phyloP scores from a whole-genome alignment of 2,888 invertebrate species.

The Brenthis ino region DNA sequence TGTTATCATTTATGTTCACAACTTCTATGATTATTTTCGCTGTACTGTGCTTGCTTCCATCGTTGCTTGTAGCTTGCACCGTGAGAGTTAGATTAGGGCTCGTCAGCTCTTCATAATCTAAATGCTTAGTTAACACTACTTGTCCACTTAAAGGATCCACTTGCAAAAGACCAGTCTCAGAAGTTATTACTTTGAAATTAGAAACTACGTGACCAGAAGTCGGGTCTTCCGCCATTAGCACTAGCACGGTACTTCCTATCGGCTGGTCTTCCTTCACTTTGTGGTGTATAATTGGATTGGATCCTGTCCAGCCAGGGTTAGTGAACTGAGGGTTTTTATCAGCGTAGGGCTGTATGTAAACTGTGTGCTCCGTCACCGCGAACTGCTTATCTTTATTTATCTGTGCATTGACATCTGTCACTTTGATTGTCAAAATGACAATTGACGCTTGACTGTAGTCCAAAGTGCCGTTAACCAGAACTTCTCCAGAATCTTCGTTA shows the following conservation, averaged over 20 bases:
- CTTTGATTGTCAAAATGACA: slow-evolving; percentile 87
- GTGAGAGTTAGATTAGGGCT: slow-evolving; percentile 82
- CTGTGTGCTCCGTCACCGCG: slow-evolving; percentile 86
- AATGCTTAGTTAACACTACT: slow-evolving; percentile 86
- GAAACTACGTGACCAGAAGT: slow-evolving; percentile 84
- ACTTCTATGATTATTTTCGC: slow-evolving; percentile 87
- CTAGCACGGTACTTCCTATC: slow-evolving; percentile 86
- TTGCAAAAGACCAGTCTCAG: slow-evolving; percentile 79
- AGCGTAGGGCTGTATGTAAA: slow-evolving; percentile 89
- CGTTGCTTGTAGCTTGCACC: slow-evolving; percentile 80
- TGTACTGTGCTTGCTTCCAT: slow-evolving; percentile 82
- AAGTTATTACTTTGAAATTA: slow-evolving; percentile 82
- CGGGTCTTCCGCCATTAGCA: slow-evolving; percentile 87
- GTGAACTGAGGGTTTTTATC: slow-evolving; percentile 89
- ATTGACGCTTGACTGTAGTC: slow-evolving; percentile 89
- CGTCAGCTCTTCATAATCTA: slow-evolving; percentile 90
- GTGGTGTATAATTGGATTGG: slow-evolving; percentile 85
- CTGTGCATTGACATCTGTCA: slow-evolving; percentile 86
- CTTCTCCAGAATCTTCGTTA: slow-evolving; percentile 86
- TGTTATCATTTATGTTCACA: slow-evolving; percentile 90
- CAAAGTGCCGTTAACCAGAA: slow-evolving; percentile 85
- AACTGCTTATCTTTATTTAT: slow-evolving; percentile 84
- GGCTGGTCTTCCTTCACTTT: slow-evolving; percentile 89
- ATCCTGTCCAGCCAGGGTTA: slow-evolving; percentile 87
- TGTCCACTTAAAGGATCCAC: slow-evolving; percentile 87